Base-by-base conservation (phyloP, 2,113 vertebrate species). In the Paracanthobrama guichenoti region DNA sequence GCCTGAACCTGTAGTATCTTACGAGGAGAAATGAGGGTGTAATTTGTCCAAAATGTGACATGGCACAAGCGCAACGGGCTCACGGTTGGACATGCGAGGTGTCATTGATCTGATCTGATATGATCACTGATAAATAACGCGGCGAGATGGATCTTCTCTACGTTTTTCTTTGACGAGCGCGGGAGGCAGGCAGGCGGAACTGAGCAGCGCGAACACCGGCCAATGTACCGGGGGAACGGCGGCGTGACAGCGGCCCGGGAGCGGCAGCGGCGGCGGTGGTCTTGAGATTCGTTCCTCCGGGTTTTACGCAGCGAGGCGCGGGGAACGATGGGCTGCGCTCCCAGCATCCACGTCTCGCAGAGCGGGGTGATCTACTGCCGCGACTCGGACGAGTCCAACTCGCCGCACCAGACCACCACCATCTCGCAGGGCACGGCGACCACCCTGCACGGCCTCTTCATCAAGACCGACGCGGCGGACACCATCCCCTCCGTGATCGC, bases 341-440 rank as follows among this genome's bases (percentile, higher is more conserved):
- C 97, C 91, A 98, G 97, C 89, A 98, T 98, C 93, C 97, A 98
- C 93, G 97, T 98, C 93, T 98, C 97, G 89, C 97, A 98, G 94
- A 98, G 97, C 95, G 97, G 97, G 85, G 96, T 98, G 93, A 97
- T 98, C 91, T 98, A 98, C 95, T 98, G 97, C 94, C 95, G 97
- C 73, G 97, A 97, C 95, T 98, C 97, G 72, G 97, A 98, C 90
- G 97, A 97, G 90, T 97, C 97, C 93, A 96, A 91, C 90, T 98
- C 97, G 39, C 96, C 96, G 18, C 96, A 95, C 90, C 96, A 96
- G 93, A 96, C 95, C 92, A 93, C 96, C 90, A 93, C 95, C 90
- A 93, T 95, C 94, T 97, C 97, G 55, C 97, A 96, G 94, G 96
- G 95, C 91, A 94, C 95, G 79, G 94, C 93, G 53, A 90, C 92